Evolutionary conservation across 1,140 invertebrate genomes (phyloP).

Genomic region (Drosophila lowei): DNA sequence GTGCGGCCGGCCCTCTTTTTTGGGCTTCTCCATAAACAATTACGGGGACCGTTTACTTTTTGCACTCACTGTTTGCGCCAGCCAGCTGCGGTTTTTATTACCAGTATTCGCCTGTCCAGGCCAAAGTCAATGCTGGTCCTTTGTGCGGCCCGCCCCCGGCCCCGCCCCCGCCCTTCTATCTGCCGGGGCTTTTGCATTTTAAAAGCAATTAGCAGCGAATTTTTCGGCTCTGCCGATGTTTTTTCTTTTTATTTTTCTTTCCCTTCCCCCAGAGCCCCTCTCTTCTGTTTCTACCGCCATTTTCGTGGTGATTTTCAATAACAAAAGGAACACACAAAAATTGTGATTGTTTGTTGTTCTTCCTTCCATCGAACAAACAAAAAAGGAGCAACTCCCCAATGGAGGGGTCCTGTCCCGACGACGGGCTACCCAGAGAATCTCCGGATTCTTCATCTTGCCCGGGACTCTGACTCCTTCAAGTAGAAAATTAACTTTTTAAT

Average conservation of each 20-base stretch:
- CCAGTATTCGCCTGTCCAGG: constrained; percentile 53
- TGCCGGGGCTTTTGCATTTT: constrained; percentile 71
- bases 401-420: constrained; percentile 20
- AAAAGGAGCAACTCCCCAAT: constrained; percentile 16
- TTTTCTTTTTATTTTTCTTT: constrained; percentile 58
- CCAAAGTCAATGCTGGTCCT: constrained; percentile 77
- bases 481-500: constrained; percentile 42
- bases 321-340: constrained; percentile 61
- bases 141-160: constrained; percentile 12
- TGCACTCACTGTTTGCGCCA: constrained; percentile 51
- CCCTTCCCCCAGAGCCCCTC: background rate
- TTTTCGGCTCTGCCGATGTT: constrained; percentile 53
- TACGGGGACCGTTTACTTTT: constrained; percentile 61
- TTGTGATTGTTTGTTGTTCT: constrained; percentile 45
- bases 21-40: constrained; percentile 74
- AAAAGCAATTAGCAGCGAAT: constrained; percentile 80
- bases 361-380: constrained; percentile 29
- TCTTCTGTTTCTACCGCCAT: constrained; percentile 1
- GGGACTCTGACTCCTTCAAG: background rate
- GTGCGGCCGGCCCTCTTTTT: constrained; percentile 8
- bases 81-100: constrained; percentile 73
- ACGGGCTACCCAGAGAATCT: constrained; percentile 22
- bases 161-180: constrained; percentile 8
- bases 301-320: constrained; percentile 67
- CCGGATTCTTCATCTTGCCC: constrained; percentile 6